Percentiles rank a stretch among this genome's conserved stretches.
Conservation (phyloP, 1,140 invertebrate species). For the Zaprionus gabonicus region DNA sequence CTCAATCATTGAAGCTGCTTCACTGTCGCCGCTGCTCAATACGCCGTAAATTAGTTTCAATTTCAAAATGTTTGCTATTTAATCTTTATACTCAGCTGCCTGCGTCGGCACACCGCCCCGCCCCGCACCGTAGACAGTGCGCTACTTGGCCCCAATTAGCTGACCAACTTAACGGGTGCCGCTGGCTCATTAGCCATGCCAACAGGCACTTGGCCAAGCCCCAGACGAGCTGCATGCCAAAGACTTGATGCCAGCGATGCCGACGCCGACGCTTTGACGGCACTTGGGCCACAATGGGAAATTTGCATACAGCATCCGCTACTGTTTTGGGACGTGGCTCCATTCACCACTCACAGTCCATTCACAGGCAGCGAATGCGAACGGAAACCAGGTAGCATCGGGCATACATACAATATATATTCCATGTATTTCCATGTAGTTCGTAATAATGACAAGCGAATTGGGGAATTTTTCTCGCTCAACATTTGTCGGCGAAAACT, state of each 20-base stretch:
- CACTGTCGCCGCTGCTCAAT: background rate
- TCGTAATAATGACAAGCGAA: constrained; percentile 67
- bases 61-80: constrained; percentile 59
- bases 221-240: constrained; percentile 61
- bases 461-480: constrained; percentile 65
- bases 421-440: constrained; percentile 47
- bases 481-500: constrained; percentile 43
- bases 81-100: constrained; percentile 25
- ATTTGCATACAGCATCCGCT: constrained; percentile 83
- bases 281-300: constrained; percentile 47
- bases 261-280: constrained; percentile 46
- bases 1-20: background rate
- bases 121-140: constrained; percentile 1
- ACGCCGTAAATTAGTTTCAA: constrained; percentile 31
- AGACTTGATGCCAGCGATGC: constrained; percentile 30
- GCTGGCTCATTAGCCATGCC: constrained; percentile 72
- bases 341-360: constrained; percentile 29
- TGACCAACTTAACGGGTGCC: constrained; percentile 65
- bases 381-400: constrained; percentile 52
- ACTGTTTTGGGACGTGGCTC: constrained; percentile 57
- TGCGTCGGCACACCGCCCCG: background rate
- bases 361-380: constrained; percentile 32
- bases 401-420: background rate
- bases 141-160: constrained; percentile 75
- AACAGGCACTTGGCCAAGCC: constrained; percentile 74